Evolutionary conservation across 1,140 invertebrate species (phyloP).

Genomic region (Caenorhabditis remanei): DNA sequence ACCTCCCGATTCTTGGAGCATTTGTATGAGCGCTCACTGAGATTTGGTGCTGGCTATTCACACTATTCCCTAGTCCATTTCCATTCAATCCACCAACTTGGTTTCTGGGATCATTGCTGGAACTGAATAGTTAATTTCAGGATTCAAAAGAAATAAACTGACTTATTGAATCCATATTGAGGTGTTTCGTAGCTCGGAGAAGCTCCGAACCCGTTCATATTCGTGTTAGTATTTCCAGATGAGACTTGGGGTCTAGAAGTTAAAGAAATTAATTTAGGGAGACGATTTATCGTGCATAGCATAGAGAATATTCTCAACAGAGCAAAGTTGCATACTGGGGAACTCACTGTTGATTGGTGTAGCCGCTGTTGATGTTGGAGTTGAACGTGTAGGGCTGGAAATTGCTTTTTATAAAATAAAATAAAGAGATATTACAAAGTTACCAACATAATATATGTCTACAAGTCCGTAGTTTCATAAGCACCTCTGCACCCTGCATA

Average conservation of each 20-base stretch:
- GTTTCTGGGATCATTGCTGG: constrained; percentile 18
- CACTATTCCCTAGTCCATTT: background rate
- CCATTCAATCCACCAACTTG: constrained; percentile 11
- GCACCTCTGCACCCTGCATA: too few species aligned
- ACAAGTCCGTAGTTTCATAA: too few species aligned
- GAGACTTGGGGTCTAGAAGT: background rate
- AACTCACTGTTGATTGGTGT: constrained; percentile 20
- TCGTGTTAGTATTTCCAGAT: constrained; percentile 14
- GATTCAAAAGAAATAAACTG: background rate
- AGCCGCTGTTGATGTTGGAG: constrained; percentile 35
- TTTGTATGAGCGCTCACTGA: constrained; percentile 25
- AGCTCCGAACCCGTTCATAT: constrained; percentile 22
- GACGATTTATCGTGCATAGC: background rate
- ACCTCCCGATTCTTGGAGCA: constrained; percentile 38
- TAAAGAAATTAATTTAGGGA: too few species aligned
- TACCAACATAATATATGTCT: too few species aligned
- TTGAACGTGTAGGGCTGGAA: constrained; percentile 20
- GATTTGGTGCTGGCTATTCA: background rate
- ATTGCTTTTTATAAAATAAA: background rate
- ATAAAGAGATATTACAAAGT: too few species aligned
- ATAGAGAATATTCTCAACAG: background rate
- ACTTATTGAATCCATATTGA: constrained; percentile 41
- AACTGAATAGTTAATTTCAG: background rate
- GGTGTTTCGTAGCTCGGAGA: constrained; percentile 7
- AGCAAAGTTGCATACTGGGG: background rate